Conservation (phyloP, 2,888 invertebrate genomes). For the Uropetala carovei region DNA sequence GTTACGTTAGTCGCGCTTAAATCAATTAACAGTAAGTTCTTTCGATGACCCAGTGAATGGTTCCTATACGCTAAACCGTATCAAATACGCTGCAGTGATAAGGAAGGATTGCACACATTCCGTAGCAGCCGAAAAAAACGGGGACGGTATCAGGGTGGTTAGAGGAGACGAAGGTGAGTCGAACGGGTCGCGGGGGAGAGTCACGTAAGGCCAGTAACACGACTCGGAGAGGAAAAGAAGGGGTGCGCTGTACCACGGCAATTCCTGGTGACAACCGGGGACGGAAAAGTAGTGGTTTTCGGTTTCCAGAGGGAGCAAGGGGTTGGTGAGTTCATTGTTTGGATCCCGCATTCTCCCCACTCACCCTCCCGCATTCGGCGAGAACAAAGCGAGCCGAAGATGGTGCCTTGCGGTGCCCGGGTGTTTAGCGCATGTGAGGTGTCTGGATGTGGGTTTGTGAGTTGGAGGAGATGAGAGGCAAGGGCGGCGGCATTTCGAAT, state of each 20-base stretch:
- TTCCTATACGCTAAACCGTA: no score
- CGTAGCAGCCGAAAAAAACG: no score
- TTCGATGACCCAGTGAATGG: no score
- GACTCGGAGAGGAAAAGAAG: conserved; percentile 8
- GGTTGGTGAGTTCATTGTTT: conserved; percentile 38
- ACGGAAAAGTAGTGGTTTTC: neutral
- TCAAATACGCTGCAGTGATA: no score
- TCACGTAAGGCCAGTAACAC: conserved; percentile 24
- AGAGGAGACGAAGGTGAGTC: no score
- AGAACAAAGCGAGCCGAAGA: conserved; percentile 50
- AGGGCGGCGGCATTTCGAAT: neutral
- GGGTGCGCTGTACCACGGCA: neutral
- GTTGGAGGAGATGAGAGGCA: neutral
- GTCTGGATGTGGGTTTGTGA: no score
- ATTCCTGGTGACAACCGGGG: conserved; percentile 1
- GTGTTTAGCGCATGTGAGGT: conserved; percentile 5
- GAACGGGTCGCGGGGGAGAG: neutral
- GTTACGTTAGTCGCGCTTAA: no score
- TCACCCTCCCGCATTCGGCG: conserved; percentile 18
- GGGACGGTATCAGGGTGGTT: no score
- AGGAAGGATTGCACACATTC: no score
- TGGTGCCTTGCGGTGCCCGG: conserved; percentile 48
- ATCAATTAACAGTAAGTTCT: no score
- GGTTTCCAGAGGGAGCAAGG: conserved; percentile 12
- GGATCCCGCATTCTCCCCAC: conserved; percentile 47